A percentile compares a stretch with the other conserved stretches of the same genome.
Evolutionary conservation across 2,113 vertebrate genomes (phyloP).

Genomic region (Pundamilia nyererei): DNA sequence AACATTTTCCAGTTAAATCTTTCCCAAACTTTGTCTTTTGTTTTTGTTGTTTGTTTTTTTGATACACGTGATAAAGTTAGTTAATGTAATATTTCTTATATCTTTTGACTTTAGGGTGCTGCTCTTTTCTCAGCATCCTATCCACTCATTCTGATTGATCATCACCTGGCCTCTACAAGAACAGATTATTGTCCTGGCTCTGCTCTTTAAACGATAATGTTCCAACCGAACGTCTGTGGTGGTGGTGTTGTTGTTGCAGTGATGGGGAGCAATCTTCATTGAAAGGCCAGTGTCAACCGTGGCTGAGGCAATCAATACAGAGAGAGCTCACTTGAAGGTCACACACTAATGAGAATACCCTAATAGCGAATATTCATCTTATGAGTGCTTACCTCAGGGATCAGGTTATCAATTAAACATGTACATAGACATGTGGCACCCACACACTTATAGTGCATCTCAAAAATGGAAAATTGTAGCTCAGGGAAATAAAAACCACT

Average conservation of each 20-base stretch:
- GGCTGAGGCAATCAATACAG: constrained; percentile 56
- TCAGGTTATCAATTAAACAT: constrained; percentile 53
- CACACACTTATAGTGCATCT: neutral
- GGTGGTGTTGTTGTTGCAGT: constrained; percentile 16
- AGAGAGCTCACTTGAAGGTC: constrained; percentile 64
- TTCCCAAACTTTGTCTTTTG: neutral
- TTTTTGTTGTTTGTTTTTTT: neutral
- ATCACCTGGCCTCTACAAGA: neutral
- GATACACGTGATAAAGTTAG: neutral
- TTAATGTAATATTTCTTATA: neutral
- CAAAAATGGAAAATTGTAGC: neutral
- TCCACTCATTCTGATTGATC: neutral
- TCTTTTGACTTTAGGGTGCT: neutral
- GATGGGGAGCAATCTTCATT: constrained; percentile 34
- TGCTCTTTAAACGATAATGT: constrained; percentile 33
- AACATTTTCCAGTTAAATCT: neutral
- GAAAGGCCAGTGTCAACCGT: constrained; percentile 58
- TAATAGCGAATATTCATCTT: constrained; percentile 74
- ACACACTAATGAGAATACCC: constrained; percentile 61
- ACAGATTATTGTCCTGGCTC: constrained; percentile 5
- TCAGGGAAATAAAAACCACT: neutral
- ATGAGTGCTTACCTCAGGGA: constrained; percentile 52
- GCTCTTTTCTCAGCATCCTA: neutral
- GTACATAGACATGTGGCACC: neutral
- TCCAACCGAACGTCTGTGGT: constrained; percentile 10